These are phyloP conservation scores for Luehdorfia chinensis DNA, from an alignment of 1,140 invertebrate genomes.

Conservation along the genomic window DNA sequence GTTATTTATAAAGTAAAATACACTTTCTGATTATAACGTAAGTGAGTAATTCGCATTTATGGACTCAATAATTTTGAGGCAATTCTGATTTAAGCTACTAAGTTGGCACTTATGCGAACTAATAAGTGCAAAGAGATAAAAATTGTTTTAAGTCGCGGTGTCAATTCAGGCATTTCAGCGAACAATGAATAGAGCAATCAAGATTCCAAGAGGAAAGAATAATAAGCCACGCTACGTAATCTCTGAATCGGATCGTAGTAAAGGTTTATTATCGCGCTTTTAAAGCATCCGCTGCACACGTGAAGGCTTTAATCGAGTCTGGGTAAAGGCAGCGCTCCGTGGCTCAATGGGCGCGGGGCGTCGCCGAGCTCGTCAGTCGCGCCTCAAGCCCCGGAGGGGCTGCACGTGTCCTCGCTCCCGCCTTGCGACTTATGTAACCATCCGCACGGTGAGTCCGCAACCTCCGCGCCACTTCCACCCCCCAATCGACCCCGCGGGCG, in stretches of 20 bases:
- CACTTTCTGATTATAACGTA: too few species aligned
- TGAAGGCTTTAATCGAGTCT: conserved; percentile 65
- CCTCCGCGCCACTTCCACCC: conserved; percentile 56
- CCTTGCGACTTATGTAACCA: conserved; percentile 70
- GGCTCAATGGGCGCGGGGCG: conserved; percentile 61
- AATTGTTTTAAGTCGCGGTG: too few species aligned
- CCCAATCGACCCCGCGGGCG: conserved; percentile 54
- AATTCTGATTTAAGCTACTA: too few species aligned
- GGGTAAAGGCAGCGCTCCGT: conserved; percentile 44
- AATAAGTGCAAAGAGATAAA: too few species aligned
- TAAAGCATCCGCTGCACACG: conserved; percentile 51
- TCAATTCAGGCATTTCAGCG: too few species aligned
- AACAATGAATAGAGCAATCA: conserved; percentile 7
- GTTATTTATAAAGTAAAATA: too few species aligned
- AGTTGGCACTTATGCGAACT: too few species aligned
- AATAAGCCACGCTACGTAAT: conserved; percentile 20
- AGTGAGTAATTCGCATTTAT: too few species aligned
- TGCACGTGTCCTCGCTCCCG: conserved; percentile 61
- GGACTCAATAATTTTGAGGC: too few species aligned
- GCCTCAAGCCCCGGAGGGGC: conserved; percentile 61
- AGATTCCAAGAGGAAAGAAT: not conserved
- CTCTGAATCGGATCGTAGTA: conserved; percentile 39
- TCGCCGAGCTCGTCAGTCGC: conserved; percentile 58
- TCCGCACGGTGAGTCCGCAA: conserved; percentile 69
- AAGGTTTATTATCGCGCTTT: conserved; percentile 59